Conservation (phyloP, 92 coral and sea anemone species). For the Zoanthus gigantus region DNA sequence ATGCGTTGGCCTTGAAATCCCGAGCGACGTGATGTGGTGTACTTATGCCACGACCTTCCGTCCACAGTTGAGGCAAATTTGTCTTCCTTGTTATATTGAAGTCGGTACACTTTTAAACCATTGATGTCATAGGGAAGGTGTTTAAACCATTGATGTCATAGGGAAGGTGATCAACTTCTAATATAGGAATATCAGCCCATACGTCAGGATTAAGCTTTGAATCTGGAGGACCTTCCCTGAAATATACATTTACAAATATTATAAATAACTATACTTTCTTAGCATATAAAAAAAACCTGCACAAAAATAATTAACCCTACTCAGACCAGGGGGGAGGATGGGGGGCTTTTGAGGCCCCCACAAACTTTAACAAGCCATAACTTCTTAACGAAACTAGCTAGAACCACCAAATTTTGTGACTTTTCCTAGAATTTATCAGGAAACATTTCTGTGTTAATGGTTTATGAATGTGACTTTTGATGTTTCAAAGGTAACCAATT, state of each 20-base stretch:
- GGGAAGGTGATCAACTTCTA: slow-evolving; percentile 60
- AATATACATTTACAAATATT: slow-evolving; percentile 10
- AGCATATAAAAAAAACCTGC: slow-evolving; percentile 4
- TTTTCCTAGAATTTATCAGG: slow-evolving; percentile 10
- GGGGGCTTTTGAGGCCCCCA: slow-evolving; percentile 7
- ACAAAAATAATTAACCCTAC: slow-evolving; percentile 9
- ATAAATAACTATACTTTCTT: slow-evolving; percentile 1
- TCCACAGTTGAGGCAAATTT: slow-evolving; percentile 56
- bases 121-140: slow-evolving; percentile 63
- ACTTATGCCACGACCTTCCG: slow-evolving; percentile 58
- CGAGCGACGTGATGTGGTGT: slow-evolving; percentile 49
- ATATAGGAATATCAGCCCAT: slow-evolving; percentile 41
- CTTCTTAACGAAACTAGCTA: slow-evolving; percentile 8
- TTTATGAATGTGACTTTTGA: slow-evolving; percentile 1
- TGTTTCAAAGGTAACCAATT: slow-evolving; percentile 10
- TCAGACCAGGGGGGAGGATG: slow-evolving; percentile 2
- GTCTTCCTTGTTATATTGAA: slow-evolving; percentile 36
- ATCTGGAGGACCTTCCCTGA: slow-evolving; percentile 43
- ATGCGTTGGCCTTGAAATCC: slow-evolving; percentile 52
- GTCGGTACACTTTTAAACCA: slow-evolving; percentile 43
- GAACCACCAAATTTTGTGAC: slow-evolving; percentile 12
- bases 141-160: slow-evolving; percentile 58
- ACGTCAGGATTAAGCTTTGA: slow-evolving; percentile 11
- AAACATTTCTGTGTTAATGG: slow-evolving; percentile 11
- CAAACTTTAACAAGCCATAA: slow-evolving; percentile 13